Evolutionary conservation across 2,113 vertebrate species (phyloP).

Genomic region (Anhinga anhinga): DNA sequence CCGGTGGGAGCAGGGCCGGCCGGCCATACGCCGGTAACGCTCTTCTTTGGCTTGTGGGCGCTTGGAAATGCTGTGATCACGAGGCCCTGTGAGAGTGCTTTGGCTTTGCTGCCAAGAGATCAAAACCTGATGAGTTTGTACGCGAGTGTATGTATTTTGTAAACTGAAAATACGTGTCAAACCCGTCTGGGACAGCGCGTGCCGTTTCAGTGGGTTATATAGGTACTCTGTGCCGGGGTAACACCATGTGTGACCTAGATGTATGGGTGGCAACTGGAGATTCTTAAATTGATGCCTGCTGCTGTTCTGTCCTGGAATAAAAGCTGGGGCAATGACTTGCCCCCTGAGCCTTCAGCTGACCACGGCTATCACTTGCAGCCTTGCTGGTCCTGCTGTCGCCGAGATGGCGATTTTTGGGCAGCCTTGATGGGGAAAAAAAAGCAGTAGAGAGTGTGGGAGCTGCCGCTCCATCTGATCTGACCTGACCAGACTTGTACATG

Average conservation of each 20-base stretch:
- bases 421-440: neutral
- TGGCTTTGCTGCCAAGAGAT: neutral
- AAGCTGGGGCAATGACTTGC: neutral
- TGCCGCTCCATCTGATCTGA: neutral
- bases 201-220: rapidly evolving
- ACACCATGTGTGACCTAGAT: neutral
- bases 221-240: neutral
- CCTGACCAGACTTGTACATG: neutral
- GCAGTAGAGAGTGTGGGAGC: neutral
- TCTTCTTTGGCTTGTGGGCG: rapidly evolving
- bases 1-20: rapidly evolving
- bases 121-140: neutral
- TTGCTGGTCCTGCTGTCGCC: neutral
- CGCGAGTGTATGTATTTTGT: no score
- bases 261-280: rapidly evolving
- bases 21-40: rapidly evolving
- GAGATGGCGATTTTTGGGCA: neutral
- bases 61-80: neutral
- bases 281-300: rapidly evolving
- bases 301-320: neutral
- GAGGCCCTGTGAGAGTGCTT: no score
- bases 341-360: neutral
- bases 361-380: rapidly evolving
- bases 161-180: neutral
- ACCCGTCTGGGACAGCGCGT: rapidly evolving